Conservation (phyloP, 2,113 vertebrate species). For the Psittacula cyanocephala region DNA sequence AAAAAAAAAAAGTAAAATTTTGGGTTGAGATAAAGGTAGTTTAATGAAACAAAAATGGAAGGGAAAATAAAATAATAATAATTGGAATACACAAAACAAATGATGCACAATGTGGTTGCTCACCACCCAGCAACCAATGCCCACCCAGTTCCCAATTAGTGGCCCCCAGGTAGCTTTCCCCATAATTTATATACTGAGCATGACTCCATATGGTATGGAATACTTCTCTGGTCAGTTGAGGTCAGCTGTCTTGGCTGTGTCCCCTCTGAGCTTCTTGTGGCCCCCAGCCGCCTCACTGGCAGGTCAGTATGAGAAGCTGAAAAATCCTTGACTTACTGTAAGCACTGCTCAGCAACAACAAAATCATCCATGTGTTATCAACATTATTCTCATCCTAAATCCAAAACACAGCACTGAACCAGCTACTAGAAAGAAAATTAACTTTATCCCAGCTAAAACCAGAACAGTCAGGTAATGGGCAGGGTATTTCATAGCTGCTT, state of each 20-base stretch:
- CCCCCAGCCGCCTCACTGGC: too few species aligned
- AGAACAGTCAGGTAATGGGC: neutral
- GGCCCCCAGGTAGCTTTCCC: neutral
- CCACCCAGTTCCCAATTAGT: neutral
- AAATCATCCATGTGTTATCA: neutral
- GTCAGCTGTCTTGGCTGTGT: neutral
- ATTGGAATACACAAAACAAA: neutral
- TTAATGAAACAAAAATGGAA: neutral
- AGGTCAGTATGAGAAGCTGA: neutral
- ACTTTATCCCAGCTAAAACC: neutral
- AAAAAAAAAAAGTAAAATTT: neutral
- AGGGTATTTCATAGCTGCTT: neutral
- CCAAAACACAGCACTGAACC: neutral
- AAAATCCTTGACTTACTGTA: neutral
- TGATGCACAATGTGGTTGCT: neutral
- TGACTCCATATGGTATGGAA: neutral
- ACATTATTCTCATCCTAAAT: neutral
- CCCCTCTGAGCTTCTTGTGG: neutral
- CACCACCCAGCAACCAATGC: neutral
- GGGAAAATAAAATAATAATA: neutral
- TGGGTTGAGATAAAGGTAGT: neutral
- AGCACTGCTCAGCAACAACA: neutral
- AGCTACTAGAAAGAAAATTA: neutral
- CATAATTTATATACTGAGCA: neutral
- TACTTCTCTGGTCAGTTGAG: neutral